These are phyloP conservation scores for Patella caerulea DNA, from an alignment of 2,888 invertebrate genomes.

Conservation along the genomic window DNA sequence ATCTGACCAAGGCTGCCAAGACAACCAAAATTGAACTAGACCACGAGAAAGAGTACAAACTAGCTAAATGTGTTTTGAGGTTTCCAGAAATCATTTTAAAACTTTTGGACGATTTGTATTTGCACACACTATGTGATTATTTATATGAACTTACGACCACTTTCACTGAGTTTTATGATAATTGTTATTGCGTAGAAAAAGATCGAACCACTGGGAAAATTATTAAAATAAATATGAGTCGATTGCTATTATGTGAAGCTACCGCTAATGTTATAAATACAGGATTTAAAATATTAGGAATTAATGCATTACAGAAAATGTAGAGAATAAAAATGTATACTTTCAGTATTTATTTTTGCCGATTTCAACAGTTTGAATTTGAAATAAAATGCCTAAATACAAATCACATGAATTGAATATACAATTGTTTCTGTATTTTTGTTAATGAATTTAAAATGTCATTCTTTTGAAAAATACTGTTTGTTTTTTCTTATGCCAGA, in stretches of 20 bases:
- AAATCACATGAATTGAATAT: no score
- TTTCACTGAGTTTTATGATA: slow-evolving; percentile 97
- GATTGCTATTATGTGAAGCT: slow-evolving; percentile 92
- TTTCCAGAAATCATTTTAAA: slow-evolving; percentile 90
- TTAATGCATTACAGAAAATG: slow-evolving; percentile 93
- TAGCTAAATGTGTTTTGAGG: slow-evolving; percentile 82
- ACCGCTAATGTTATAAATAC: slow-evolving; percentile 89
- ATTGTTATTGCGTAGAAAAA: slow-evolving; percentile 97
- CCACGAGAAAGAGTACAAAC: slow-evolving; percentile 95
- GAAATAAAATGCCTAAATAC: no score
- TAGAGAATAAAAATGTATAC: slow-evolving; percentile 68
- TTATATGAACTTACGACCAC: slow-evolving; percentile 93
- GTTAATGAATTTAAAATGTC: no score
- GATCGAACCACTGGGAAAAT: slow-evolving; percentile 82
- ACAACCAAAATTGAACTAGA: slow-evolving; percentile 81
- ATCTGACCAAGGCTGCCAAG: slow-evolving; percentile 77
- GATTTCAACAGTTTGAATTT: no score
- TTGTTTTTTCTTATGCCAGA: no score
- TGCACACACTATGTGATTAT: slow-evolving; percentile 94
- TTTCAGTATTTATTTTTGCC: no score
- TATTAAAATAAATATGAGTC: slow-evolving; percentile 85
- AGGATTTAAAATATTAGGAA: slow-evolving; percentile 91
- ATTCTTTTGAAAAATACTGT: no score
- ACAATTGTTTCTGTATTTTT: no score
- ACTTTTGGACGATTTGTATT: slow-evolving; percentile 84